These are phyloP conservation scores for Nebria ingens DNA, from an alignment of 1,140 invertebrate species.

Conservation along the genomic window DNA sequence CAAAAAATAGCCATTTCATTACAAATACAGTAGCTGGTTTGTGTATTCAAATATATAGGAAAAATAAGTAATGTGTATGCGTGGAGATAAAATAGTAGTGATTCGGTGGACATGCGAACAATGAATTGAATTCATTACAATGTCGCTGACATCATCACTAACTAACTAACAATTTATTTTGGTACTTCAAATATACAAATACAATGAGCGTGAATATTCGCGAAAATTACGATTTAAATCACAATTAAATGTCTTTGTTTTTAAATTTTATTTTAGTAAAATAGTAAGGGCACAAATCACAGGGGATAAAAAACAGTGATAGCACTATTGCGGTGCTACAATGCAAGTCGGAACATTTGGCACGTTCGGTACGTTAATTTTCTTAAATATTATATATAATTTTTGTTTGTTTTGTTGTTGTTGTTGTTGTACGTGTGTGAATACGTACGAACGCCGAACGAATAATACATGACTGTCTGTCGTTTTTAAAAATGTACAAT, in stretches of 20 bases:
- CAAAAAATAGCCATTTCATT: too few relatives aligned
- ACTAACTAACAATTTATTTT: too few relatives aligned
- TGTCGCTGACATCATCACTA: too few relatives aligned
- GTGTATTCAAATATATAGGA: too few relatives aligned
- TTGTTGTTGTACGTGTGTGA: background rate
- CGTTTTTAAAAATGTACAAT: background rate
- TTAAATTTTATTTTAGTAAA: background rate
- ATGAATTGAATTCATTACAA: background rate
- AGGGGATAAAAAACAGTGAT: background rate
- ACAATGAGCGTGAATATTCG: background rate
- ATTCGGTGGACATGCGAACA: background rate
- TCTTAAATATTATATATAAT: too few relatives aligned
- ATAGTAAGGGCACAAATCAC: background rate
- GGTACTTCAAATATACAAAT: background rate
- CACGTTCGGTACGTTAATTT: background rate
- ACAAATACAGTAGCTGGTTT: too few relatives aligned
- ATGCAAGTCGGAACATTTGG: slow-evolving; percentile 7
- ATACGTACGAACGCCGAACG: background rate
- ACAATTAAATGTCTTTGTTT: slow-evolving; percentile 8
- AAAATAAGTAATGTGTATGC: too few relatives aligned
- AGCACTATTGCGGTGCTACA: background rate
- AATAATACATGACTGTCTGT: background rate
- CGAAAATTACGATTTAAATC: background rate
- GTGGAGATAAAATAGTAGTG: background rate
- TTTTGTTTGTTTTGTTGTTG: too few relatives aligned